Conservation (phyloP, 1,140 invertebrate genomes). For the Brachionus plicatilis region DNA sequence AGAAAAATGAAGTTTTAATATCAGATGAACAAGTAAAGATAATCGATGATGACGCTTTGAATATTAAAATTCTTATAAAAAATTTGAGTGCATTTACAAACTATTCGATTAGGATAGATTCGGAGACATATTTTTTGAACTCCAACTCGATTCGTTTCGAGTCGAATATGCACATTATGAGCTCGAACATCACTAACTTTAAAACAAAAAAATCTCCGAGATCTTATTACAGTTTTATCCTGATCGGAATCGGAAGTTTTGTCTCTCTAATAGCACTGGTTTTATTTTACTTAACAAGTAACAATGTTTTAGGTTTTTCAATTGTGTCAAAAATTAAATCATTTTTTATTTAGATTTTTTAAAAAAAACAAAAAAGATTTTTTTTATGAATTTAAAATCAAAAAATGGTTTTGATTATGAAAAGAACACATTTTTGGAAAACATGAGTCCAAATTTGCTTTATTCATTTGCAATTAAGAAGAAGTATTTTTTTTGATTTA, state of each 20-base stretch:
- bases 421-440: slow-evolving; percentile 24
- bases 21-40: not conserved
- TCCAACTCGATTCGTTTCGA: not conserved
- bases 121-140: slow-evolving; percentile 5
- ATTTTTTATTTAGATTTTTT: not conserved
- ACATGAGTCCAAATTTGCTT: slow-evolving; percentile 24
- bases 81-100: not conserved
- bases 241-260: not conserved
- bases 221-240: not conserved
- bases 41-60: not conserved
- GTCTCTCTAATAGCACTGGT: not conserved
- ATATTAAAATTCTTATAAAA: not conserved
- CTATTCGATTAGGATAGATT: slow-evolving; percentile 20
- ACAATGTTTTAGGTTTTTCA: not conserved
- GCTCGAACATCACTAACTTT: not conserved
- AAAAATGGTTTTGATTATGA: not conserved
- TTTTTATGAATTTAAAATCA: not conserved
- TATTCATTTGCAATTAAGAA: not conserved
- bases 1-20: not conserved
- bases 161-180: not conserved
- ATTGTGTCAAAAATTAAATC: not conserved
- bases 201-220: not conserved
- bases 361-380: not conserved
- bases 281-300: not conserved
- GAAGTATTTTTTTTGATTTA: no score